Evolutionary conservation across 2,797 vertebrate genomes (phyloP), one percentile per base, ranked within the genome.

Genomic region (Silurus aristotelis): DNA sequence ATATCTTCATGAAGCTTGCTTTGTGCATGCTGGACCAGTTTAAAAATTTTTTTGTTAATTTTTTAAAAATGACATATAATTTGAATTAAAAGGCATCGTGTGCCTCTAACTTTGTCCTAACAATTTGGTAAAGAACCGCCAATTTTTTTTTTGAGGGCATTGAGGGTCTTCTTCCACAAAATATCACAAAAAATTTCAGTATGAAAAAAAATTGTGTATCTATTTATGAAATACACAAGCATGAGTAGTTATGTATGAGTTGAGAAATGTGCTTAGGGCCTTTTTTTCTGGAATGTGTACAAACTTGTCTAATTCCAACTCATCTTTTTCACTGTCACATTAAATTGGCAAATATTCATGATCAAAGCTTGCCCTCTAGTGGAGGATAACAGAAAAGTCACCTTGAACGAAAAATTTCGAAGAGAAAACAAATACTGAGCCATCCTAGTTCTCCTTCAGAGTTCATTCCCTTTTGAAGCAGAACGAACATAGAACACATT

Each of bases 311-410:
- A 8, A 27, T 17, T 31, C 27, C 2, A 8, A 17, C 13, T 31
- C 14, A 2, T 27, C 66, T 6, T 15, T 7, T 43, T 22, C 68
- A 46, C 2, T 46, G 15, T 76, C 25, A 20, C 4, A 2, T 13
- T 78, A 13, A 25, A 10, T 38, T 79, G 31, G 31, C 2, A 19
- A 85, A 90, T 43, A 83, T 83, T 86, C 86, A 83, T 77, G 15
- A 86, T 72, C 14, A 78, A 76, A 88, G 84, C 6, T 43, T 67
- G 73, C 82, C 87, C 85, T 78, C 85, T 88, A 63, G 82, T 86
- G 87, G 82, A 79, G 20, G 67, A 38, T 46, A 58, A 76, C 3
- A 52, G 48, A 5, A 68, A 72, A 55, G 63, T 82, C 61, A 68
- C 68, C n/a, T 85, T 83, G 14, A 84, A 63, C 43, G 31, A 20